Base-by-base conservation (phyloP, 1,140 invertebrate species). In the Aricia agestis region DNA sequence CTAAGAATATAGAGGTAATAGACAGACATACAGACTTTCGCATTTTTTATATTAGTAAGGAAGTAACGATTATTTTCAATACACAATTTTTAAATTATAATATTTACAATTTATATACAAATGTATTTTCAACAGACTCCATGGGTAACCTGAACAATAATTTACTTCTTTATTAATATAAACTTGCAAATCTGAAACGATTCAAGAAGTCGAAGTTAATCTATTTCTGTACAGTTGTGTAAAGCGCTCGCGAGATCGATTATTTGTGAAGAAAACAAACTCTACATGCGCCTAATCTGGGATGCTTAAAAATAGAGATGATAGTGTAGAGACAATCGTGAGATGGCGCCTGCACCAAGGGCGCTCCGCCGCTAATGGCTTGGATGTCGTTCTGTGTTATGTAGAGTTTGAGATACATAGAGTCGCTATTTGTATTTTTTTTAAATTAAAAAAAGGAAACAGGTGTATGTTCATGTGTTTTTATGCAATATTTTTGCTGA, bases 301-400 rank as follows among this genome's bases (percentile, higher is more conserved):
- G n/a, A 31, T 36, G 31, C 32, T 66, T 66, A 68, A 68, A 68
- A 68, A 45, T 68, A 45, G 42, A 10, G 67, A 31, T 68, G 67
- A 68, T 68, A 68, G 31, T 68, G 67, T 70, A 73, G 69, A 73
- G 72, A 73, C 68, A 70, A 67, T 69, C 72, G 65, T 31, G 57
- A 18, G 58, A 66, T 66, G 65, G 65, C 65, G 65, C 65, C 65
- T 18, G 32, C 65, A 36, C 65, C 65, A 66, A 66, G 65, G 65
- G 65, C 65, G 31, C 65, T 66, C 72, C 73, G 63, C 75, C 80
- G 77, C 84, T 86, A 86, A 86, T 86, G 82, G 80, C 72, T 82
- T 84, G 77, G 77, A 86, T 83, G 84, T 82, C 82, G 84, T 82
- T 83, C 75, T 77, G 74, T 71, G 70, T 77, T 69, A 72, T 75